Conservation (phyloP, 1,140 invertebrate species). For the Zaprionus capensis region DNA sequence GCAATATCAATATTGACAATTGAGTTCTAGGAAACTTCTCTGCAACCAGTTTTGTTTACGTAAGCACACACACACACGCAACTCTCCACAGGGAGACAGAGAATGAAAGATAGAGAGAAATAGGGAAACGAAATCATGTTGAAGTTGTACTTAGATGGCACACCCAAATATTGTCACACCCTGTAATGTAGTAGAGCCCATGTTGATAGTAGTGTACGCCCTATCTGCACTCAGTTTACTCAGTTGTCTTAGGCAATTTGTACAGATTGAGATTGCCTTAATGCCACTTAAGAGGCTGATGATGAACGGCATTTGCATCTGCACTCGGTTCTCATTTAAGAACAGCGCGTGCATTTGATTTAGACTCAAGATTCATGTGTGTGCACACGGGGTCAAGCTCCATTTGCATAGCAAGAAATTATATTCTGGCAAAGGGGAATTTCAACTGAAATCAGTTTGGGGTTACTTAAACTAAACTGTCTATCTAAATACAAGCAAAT, state of each 20-base stretch:
- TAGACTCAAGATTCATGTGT: neutral
- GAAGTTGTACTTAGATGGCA: slow-evolving; percentile 41
- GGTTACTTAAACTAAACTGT: neutral
- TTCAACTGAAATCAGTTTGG: neutral
- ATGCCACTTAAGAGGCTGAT: slow-evolving; percentile 72
- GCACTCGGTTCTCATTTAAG: slow-evolving; percentile 17
- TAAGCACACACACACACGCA: slow-evolving; percentile 7
- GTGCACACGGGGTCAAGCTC: slow-evolving; percentile 7
- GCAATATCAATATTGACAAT: slow-evolving; percentile 70
- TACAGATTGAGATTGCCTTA: slow-evolving; percentile 68
- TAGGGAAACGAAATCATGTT: slow-evolving; percentile 12
- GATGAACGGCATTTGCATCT: slow-evolving; percentile 55
- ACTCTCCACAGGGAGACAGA: neutral
- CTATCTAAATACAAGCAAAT: neutral
- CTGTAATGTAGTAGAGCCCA: slow-evolving; percentile 32
- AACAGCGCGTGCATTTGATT: slow-evolving; percentile 52
- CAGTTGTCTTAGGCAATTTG: slow-evolving; percentile 33
- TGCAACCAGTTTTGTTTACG: slow-evolving; percentile 39
- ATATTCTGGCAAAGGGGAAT: neutral
- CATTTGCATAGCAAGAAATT: slow-evolving; percentile 32
- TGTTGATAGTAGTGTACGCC: neutral
- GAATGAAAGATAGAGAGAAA: neutral
- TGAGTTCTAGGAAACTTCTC: slow-evolving; percentile 63
- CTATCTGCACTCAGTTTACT: neutral
- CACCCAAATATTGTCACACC: slow-evolving; percentile 58